Evolutionary conservation across 2,113 vertebrate genomes (phyloP).

Genomic region (Etia nguti): DNA sequence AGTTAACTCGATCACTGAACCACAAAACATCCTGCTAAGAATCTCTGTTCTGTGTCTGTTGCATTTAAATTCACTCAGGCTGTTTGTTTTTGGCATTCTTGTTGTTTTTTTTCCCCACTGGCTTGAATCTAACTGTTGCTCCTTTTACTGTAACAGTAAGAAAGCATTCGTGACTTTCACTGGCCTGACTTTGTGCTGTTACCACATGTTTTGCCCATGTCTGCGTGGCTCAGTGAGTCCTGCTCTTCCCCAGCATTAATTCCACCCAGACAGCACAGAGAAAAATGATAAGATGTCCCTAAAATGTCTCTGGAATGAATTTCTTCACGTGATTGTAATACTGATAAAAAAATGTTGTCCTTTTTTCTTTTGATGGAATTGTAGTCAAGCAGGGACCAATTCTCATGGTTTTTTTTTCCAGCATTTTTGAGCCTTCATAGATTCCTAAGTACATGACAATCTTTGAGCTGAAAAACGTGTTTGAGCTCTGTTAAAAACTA

Average conservation of each 20-base stretch:
- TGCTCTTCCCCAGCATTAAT: background rate
- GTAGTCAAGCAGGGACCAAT: background rate
- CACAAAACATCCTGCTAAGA: background rate
- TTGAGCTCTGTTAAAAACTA: too few relatives aligned
- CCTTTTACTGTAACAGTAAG: background rate
- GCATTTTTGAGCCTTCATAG: background rate
- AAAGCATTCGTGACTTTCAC: background rate
- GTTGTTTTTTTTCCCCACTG: background rate
- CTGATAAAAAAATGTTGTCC: background rate
- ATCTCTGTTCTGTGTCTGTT: background rate
- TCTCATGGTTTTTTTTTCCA: background rate
- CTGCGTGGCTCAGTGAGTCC: background rate
- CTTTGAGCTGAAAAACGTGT: background rate
- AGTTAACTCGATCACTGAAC: background rate
- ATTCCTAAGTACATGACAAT: background rate
- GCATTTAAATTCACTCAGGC: background rate
- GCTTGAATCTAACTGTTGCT: background rate
- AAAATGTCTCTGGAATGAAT: background rate
- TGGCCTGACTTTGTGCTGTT: background rate
- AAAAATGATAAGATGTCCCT: fast-evolving
- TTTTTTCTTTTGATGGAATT: background rate
- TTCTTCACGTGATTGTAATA: background rate
- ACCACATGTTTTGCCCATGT: background rate
- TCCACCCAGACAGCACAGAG: background rate
- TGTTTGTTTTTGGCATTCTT: background rate